Evolutionary conservation across 37 sponge, comb jelly and placozoan genomes (phyloP).

Genomic region (Mnemiopsis leidyi): DNA sequence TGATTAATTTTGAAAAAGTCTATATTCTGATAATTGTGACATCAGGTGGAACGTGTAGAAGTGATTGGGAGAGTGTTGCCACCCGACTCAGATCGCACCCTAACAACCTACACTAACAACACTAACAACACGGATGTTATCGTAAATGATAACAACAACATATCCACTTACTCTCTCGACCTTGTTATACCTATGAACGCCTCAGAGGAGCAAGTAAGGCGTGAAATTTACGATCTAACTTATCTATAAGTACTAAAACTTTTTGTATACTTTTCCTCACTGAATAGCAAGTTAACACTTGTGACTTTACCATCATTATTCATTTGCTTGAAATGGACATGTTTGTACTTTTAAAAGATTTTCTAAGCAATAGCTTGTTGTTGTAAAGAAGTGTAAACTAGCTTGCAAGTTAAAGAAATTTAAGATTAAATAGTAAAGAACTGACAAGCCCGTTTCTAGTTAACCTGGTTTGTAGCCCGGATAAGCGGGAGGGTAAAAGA

Average conservation of each 20-base stretch:
- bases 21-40: no score
- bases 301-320: no score
- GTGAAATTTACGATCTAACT: no score
- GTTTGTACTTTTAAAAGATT: no score
- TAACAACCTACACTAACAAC: slow-evolving; percentile 25
- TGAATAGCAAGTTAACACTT: no score
- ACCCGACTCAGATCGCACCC: neutral
- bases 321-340: no score
- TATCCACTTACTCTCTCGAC: slow-evolving; percentile 32
- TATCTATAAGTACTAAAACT: no score
- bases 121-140: slow-evolving; percentile 49
- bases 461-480: neutral
- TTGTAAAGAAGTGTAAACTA: no score
- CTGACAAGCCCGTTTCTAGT: neutral
- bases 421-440: neutral
- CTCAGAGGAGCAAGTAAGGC: slow-evolving; percentile 6
- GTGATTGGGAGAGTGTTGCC: slow-evolving; percentile 1
- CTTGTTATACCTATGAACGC: slow-evolving; percentile 27
- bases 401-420: neutral
- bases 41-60: neutral
- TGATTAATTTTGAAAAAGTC: no score
- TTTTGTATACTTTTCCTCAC: no score
- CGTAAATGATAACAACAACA: neutral
- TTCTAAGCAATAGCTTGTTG: no score
- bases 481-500: neutral